These are phyloP conservation scores for Hemibagrus guttatus DNA, from an alignment of 2,797 vertebrate species.

Conservation along the genomic window DNA sequence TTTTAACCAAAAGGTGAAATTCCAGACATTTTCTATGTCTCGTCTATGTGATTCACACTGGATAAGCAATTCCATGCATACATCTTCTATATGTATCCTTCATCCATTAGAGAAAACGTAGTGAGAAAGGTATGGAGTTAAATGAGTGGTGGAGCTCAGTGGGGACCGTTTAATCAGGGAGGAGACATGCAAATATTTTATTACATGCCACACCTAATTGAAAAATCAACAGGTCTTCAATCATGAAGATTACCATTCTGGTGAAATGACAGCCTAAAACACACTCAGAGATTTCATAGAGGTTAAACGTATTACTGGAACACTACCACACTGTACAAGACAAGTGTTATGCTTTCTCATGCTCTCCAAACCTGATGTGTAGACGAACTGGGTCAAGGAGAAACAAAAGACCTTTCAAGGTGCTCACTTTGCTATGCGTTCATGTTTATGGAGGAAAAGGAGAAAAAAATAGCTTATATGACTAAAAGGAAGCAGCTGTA, in stretches of 20 bases:
- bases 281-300: background rate
- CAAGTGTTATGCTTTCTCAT: background rate
- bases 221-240: background rate
- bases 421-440: slow-evolving; percentile 10
- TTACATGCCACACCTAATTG: background rate
- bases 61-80: background rate
- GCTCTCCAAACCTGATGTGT: background rate
- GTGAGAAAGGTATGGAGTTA: background rate
- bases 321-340: background rate
- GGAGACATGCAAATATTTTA: background rate
- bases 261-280: background rate
- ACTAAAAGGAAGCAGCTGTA: slow-evolving; percentile 62
- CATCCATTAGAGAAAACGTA: background rate
- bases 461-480: slow-evolving; percentile 26
- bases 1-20: background rate
- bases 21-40: background rate
- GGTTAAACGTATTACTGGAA: background rate
- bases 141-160: background rate
- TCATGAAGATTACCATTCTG: background rate
- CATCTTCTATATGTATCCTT: background rate
- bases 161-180: background rate
- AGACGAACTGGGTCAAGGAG: slow-evolving; percentile 7
- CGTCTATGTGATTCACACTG: background rate
- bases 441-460: slow-evolving; percentile 39
- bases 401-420: slow-evolving; percentile 39